Conservation (phyloP, 1,140 invertebrate genomes). For the Nixonia krombeini region DNA sequence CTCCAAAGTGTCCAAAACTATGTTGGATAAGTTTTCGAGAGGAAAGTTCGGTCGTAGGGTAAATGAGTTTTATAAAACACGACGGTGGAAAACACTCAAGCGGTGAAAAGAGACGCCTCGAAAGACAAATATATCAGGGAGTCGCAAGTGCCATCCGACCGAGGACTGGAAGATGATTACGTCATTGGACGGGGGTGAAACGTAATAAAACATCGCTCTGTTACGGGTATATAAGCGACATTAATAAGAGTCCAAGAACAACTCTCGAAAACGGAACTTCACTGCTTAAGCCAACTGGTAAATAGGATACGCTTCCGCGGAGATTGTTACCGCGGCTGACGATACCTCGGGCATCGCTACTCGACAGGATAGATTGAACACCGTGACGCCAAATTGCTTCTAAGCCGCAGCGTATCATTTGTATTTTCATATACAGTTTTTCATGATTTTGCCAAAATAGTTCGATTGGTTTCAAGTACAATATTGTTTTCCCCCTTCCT, state of each 20-base stretch:
- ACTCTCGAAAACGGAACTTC: constrained; percentile 29
- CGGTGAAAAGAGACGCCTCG: too few relatives aligned
- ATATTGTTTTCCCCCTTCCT: too few relatives aligned
- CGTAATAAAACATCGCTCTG: constrained; percentile 20
- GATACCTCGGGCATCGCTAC: constrained; percentile 49
- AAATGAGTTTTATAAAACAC: too few relatives aligned
- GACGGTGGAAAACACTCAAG: too few relatives aligned
- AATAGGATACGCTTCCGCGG: constrained; percentile 27
- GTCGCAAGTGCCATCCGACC: constrained; percentile 3
- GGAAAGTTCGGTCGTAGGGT: too few relatives aligned
- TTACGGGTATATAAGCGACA: constrained; percentile 11
- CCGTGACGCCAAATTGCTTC: constrained; percentile 60
- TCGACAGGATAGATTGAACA: constrained; percentile 52
- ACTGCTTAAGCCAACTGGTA: constrained; percentile 12
- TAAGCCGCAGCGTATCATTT: constrained; percentile 54
- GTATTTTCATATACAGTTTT: constrained; percentile 28
- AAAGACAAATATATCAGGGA: not conserved
- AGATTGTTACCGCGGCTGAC: constrained; percentile 38
- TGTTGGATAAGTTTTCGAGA: too few relatives aligned
- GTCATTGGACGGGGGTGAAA: constrained; percentile 15
- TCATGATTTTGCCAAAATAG: constrained; percentile 22
- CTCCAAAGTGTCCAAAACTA: too few relatives aligned
- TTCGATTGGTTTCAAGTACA: constrained; percentile 14
- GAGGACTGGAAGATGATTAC: constrained; percentile 8
- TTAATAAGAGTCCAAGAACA: constrained; percentile 22